phyloP scores from a whole-genome alignment of 2,797 vertebrate genomes.

The Artibeus lituratus region DNA sequence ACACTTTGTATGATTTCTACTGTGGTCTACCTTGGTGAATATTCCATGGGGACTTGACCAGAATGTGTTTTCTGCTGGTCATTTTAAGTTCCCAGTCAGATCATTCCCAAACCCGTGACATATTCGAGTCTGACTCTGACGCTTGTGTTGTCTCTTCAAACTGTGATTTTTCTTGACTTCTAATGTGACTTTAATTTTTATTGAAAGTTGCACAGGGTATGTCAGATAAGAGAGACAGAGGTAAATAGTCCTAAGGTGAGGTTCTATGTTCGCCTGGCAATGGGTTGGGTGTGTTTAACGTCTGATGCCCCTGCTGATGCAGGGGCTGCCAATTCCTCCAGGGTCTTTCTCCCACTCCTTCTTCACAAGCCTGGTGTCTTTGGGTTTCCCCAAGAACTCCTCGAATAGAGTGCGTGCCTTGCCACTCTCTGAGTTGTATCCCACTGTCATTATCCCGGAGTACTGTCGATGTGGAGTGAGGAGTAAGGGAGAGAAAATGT shows the following conservation, averaged over 20 bases:
- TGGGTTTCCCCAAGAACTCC: neutral
- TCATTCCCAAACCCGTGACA: neutral
- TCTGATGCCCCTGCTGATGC: neutral
- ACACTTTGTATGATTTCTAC: neutral
- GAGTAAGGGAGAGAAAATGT: neutral
- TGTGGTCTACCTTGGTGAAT: neutral
- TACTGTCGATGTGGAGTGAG: neutral
- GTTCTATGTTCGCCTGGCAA: neutral
- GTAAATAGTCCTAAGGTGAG: neutral
- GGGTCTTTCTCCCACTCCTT: neutral
- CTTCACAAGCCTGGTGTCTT: neutral
- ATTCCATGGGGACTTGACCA: neutral
- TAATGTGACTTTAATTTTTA: neutral
- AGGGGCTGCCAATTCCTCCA: neutral
- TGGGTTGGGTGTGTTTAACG: neutral
- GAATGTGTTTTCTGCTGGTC: neutral
- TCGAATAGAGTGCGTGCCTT: neutral
- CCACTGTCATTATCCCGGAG: neutral
- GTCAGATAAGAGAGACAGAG: neutral
- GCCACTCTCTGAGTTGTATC: neutral
- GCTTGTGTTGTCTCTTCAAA: neutral
- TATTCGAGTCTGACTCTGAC: neutral
- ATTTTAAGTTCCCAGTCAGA: neutral
- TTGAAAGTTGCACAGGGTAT: neutral
- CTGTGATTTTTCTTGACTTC: neutral